These are phyloP conservation scores for Hormaphis cornu DNA, from an alignment of 1,140 invertebrate species.

Conservation along the genomic window DNA sequence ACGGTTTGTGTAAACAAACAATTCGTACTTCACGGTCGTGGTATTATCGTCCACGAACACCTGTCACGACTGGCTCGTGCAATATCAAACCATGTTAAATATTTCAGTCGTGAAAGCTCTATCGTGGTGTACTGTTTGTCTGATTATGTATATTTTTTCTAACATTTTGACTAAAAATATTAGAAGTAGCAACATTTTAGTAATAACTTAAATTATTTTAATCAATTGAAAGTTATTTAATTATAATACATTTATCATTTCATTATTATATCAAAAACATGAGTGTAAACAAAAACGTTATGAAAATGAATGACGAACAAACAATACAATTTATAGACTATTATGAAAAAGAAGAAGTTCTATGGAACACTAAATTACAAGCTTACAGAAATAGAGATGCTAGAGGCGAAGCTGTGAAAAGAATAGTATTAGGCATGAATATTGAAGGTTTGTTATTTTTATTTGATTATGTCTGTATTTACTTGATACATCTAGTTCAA, in stretches of 20 bases:
- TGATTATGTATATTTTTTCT: not conserved
- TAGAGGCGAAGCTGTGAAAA: slow-evolving; percentile 13
- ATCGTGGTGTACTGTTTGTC: not conserved
- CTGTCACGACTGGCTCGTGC: not conserved
- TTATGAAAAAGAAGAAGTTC: slow-evolving; percentile 20
- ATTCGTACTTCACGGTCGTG: not conserved
- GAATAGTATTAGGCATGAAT: slow-evolving; percentile 5
- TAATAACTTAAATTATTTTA: slow-evolving; percentile 2
- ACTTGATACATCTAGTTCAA: not conserved
- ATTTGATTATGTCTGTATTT: not conserved
- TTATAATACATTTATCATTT: slow-evolving; percentile 14
- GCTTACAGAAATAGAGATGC: slow-evolving; percentile 15
- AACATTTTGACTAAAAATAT: slow-evolving; percentile 6
- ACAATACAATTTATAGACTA: not conserved
- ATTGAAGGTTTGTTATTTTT: slow-evolving; percentile 25
- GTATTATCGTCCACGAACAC: slow-evolving; percentile 1
- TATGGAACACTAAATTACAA: slow-evolving; percentile 2
- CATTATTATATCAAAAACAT: not conserved
- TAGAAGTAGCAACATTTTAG: not conserved
- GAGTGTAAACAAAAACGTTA: slow-evolving; percentile 8
- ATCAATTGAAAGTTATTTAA: not conserved
- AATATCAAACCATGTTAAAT: slow-evolving; percentile 2
- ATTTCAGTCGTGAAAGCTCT: slow-evolving; percentile 9
- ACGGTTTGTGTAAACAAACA: slow-evolving; percentile 5
- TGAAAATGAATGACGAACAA: slow-evolving; percentile 18